Percentiles rank a stretch among this genome's conserved stretches.
phyloP scores from a whole-genome alignment of 92 coral and sea anemone species.

The Ricordea florida region DNA sequence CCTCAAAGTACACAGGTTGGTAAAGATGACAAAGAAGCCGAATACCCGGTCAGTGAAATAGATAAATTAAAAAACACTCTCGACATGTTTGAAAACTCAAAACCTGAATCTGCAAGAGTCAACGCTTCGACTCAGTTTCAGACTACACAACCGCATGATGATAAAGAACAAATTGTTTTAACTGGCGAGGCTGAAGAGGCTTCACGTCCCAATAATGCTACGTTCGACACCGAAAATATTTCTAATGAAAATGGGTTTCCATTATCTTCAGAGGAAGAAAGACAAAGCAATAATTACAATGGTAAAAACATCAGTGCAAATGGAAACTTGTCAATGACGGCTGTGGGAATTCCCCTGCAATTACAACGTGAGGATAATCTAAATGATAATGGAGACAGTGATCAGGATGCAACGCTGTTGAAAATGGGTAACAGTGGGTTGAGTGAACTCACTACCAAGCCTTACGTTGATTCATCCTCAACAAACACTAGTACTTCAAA shows the following conservation, averaged over 20 bases:
- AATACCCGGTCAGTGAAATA: not conserved
- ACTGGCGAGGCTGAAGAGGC: slow-evolving; percentile 25
- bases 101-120: not conserved
- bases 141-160: not conserved
- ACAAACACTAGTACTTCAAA: no score
- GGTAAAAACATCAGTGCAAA: not conserved
- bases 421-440: no score
- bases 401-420: no score
- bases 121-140: not conserved
- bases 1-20: not conserved
- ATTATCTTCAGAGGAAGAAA: not conserved
- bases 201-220: no score
- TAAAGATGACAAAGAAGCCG: not conserved
- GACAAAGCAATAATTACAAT: not conserved
- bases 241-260: not conserved
- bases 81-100: not conserved
- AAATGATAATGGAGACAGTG: no score
- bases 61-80: not conserved
- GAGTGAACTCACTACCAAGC: no score
- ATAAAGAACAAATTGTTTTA: not conserved
- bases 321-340: no score
- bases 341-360: no score
- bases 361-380: no score
- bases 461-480: no score
- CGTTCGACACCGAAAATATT: no score